Evolutionary conservation across 2,113 vertebrate species (phyloP), one percentile per base, ranked within the genome.

Genomic region (Rhipidura dahli): DNA sequence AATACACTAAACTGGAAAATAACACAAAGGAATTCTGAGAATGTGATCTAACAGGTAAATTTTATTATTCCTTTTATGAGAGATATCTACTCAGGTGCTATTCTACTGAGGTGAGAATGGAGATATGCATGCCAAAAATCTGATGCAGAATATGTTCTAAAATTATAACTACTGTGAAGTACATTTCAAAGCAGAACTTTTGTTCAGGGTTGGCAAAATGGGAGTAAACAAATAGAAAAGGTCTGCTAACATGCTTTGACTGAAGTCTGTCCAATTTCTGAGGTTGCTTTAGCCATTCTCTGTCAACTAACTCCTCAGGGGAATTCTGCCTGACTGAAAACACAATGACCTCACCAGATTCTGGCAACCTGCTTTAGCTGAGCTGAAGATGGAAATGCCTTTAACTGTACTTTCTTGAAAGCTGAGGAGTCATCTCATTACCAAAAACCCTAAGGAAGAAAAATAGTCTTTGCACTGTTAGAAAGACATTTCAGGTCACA

Each of bases 211-310:
- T 53, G 63, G 23, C 2, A 45, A 83, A 72, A 22, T 22, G 10
- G 4, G 18, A 72, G 80, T 66, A 83, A 51, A 88, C 49, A 73
- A 56, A 68, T n/a, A 24, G 19, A 71, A 56, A 89, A 19, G 9
- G 9, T n/a, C 35, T 63, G 13, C 11, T 88, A 63, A 45, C 20
- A 45, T 53, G 30, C 7, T 90, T 63, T 83, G 23, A 13, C 56
- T 0, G 0, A 84, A 4, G 1, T 53, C 44, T 30, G 7, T 30
- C n/a, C 31, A 65, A 45, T 57, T 57, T 42, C 51, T 72, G 49
- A 94, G 24, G 19, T 70, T 73, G 44, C 11, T 84, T 92, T 81
- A 60, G 33, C 8, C 6, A 11, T 44, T 19, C 12, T 65, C 8
- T 68, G 16, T 57, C 83, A 88, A 21, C 10, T 21, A 42, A 3